Base-by-base conservation (phyloP, 1,140 invertebrate genomes). In the Yoshiicerus persimilis region DNA sequence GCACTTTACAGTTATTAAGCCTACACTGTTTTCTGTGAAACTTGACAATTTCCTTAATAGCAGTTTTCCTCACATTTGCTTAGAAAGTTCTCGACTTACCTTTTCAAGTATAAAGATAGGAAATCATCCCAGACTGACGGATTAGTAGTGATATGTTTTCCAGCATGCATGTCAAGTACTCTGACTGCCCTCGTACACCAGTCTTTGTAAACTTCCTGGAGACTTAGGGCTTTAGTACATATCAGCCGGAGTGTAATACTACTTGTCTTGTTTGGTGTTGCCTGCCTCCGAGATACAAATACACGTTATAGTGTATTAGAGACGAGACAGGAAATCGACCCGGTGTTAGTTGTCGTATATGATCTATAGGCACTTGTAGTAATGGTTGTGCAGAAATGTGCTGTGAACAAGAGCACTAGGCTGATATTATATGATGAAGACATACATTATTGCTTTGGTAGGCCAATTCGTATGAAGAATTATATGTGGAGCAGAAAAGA, bases 81-180 rank as follows among this genome's bases (percentile, higher is more conserved):
- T 56, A 56, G 16, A 56, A 56, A 56, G 47, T 56, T n/a, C 20
- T 5, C 47, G 20, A 56, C 5, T 16, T 56, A 56, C 47, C 47
- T 56, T 56, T 56, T 56, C 20, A 20, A 30, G 25, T 41, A 13
- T 6, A 41, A 62, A 56, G 84, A 85, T 56, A 23, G 38, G 84
- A 56, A 85, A 85, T 56, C 41, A 25, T 85, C 41, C 41, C 41
- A n/a, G 39, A 56, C 84, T 85, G 84, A 85, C 84, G 84, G 38
- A 85, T 85, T 85, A 85, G 39, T 41, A 85, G 39, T 85, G 84
- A 56, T 85, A n/a, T 85, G 27, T 62, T 39, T 62, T 25, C 23
- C 41, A 56, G 27, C 84, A 56, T 85, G 47, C 84, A 85, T 85
- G 84, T 20, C 84, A 85, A 85, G 84, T 85, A 30, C 39, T 56